A percentile compares a stretch with the other conserved stretches of the same genome.
Conservation (phyloP, 2,113 vertebrate genomes). For the Heterotis niloticus region DNA sequence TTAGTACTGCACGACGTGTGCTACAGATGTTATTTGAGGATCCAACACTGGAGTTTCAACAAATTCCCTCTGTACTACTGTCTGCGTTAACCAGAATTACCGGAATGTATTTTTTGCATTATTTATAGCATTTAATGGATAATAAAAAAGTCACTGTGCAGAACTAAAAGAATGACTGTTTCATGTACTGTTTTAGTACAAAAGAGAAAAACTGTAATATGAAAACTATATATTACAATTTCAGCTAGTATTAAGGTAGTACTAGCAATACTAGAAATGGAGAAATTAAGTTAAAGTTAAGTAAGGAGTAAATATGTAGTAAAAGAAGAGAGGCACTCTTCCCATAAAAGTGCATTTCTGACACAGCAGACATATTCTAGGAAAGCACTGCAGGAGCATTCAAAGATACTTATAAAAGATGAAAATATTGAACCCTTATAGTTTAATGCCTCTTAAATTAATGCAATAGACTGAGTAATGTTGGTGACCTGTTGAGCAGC, state of each 20-base stretch:
- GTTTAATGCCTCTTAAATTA: too few relatives aligned
- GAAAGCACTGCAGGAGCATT: not conserved
- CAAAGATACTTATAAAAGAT: not conserved
- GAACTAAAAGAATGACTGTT: not conserved
- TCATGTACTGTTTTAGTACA: not conserved
- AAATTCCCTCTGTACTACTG: not conserved
- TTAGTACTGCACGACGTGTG: too few relatives aligned
- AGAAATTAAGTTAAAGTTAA: not conserved
- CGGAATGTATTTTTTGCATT: too few relatives aligned
- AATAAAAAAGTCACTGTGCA: not conserved
- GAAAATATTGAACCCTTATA: not conserved
- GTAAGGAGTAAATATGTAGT: not conserved
- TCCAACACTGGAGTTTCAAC: too few relatives aligned
- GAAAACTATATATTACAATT: not conserved
- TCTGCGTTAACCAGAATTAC: not conserved
- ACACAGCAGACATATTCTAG: not conserved
- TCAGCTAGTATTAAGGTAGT: not conserved
- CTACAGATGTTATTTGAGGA: too few relatives aligned
- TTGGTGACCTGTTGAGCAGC: too few relatives aligned
- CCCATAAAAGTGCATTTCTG: conserved; percentile 1
- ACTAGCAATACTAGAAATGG: not conserved
- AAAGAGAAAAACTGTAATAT: not conserved
- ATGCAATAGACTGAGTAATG: too few relatives aligned
- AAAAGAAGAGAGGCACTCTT: not conserved
- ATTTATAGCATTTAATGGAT: too few relatives aligned